These are phyloP conservation scores for Balaenoptera acutorostrata DNA, from an alignment of 2,113 vertebrate species.

Conservation along the genomic window DNA sequence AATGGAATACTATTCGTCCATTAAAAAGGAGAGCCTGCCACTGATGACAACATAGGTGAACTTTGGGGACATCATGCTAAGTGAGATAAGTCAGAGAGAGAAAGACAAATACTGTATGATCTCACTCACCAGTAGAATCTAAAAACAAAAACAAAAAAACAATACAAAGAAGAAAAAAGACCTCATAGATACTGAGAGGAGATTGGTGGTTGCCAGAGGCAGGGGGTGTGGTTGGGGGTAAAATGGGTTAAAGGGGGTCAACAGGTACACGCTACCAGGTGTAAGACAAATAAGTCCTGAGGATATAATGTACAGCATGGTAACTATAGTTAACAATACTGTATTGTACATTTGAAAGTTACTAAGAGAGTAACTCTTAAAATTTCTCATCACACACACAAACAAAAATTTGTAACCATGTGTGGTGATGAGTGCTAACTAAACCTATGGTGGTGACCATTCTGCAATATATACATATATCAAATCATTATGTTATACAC, in stretches of 20 bases:
- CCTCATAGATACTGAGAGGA: neutral
- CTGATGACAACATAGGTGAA: neutral
- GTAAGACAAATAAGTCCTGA: neutral
- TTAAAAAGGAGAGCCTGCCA: neutral
- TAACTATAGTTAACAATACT: neutral
- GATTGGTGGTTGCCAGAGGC: neutral
- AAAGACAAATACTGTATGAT: neutral
- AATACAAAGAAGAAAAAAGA: too few relatives aligned
- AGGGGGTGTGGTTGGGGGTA: neutral
- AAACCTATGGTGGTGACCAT: neutral
- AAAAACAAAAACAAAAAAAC: neutral
- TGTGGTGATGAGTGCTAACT: neutral
- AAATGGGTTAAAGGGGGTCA: neutral
- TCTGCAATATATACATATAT: neutral
- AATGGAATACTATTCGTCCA: neutral
- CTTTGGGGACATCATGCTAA: neutral
- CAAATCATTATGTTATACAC: neutral
- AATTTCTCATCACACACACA: neutral
- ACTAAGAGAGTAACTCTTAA: neutral
- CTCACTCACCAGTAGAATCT: neutral
- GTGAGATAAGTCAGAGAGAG: neutral
- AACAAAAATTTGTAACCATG: neutral
- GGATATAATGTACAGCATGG: neutral
- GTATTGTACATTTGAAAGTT: neutral
- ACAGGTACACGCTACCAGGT: neutral